Evolutionary conservation across 2,797 vertebrate genomes (phyloP), one percentile per base, ranked within the genome.

Genomic region (Gallinago nigripennis): DNA sequence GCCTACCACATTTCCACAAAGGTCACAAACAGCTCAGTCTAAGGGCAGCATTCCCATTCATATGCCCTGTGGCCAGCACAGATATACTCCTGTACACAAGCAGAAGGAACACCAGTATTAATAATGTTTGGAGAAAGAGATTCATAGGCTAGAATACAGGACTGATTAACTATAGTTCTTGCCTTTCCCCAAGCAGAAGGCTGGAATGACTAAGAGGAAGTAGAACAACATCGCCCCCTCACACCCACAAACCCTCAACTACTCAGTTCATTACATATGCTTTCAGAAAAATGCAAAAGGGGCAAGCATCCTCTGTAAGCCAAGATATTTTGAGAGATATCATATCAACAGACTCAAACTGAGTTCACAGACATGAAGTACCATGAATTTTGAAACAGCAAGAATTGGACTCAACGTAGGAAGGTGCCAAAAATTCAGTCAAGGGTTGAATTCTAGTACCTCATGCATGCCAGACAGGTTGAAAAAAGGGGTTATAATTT

Each of bases 191-290:
- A 80, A 93, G 88, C 95, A 94, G 12, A 96, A 94, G 96, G 90
- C 80, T 95, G 88, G 48, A 82, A 91, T 96, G 95, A 96, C 93
- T 96, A 97, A 97, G 86, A 94, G 95, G 95, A 96, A 95, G 86
- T 41, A 94, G 86, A 97, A 96, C 80, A 96, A 88, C 92, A 88
- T 92, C 91, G 12, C 94, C 90, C 76, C 96, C 96, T 95, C 94
- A 93, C 95, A 87, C 95, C 94, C 92, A 93, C 96, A 73, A 86
- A 53, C 83, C 27, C 91, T 90, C 78, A 95, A 94, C 93, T 92
- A 84, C 84, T 92, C 35, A 45, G 88, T 60, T 92, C 45, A 31
- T 54, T 61, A 78, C 91, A 87, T 87, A 94, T 71, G 92, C 89
- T 85, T 73, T 81, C 88, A 86, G 75, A 11, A 56, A 94, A 92